Evolutionary conservation across 2,888 invertebrate species (phyloP).

Genomic region (Pterostichus madidus): DNA sequence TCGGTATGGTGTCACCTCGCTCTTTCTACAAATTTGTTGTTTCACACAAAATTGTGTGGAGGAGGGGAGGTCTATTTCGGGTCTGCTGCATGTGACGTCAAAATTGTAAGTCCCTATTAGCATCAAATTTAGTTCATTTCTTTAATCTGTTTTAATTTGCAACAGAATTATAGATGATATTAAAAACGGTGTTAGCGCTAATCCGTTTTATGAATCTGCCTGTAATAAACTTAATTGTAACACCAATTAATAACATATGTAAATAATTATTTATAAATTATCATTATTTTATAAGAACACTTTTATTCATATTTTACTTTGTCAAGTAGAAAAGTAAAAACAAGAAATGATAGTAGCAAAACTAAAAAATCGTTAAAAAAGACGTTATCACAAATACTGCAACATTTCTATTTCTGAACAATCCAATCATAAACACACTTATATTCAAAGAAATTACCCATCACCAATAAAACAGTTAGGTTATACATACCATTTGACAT

Average conservation of each 20-base stretch:
- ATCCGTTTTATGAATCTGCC: no score
- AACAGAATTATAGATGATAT: no score
- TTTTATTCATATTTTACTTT: background rate
- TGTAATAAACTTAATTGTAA: background rate
- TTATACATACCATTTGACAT: conserved; percentile 32
- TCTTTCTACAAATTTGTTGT: no score
- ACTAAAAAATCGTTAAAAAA: conserved; percentile 16
- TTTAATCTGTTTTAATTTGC: no score
- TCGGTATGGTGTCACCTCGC: no score
- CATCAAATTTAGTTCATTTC: no score
- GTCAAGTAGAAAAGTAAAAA: no score
- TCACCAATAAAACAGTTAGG: conserved; percentile 14
- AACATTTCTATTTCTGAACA: conserved; percentile 33
- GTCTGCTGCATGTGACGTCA: no score
- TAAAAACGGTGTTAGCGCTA: no score
- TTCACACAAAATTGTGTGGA: no score
- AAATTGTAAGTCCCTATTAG: no score
- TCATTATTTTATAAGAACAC: conserved; percentile 26
- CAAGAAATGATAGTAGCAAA: background rate
- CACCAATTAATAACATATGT: conserved; percentile 1
- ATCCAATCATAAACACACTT: conserved; percentile 28
- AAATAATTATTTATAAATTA: background rate
- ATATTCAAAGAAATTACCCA: conserved; percentile 50
- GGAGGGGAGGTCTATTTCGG: no score
- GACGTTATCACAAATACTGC: conserved; percentile 48